phyloP scores from a whole-genome alignment of 2,113 vertebrate species.

The Cyanocitta stelleri region DNA sequence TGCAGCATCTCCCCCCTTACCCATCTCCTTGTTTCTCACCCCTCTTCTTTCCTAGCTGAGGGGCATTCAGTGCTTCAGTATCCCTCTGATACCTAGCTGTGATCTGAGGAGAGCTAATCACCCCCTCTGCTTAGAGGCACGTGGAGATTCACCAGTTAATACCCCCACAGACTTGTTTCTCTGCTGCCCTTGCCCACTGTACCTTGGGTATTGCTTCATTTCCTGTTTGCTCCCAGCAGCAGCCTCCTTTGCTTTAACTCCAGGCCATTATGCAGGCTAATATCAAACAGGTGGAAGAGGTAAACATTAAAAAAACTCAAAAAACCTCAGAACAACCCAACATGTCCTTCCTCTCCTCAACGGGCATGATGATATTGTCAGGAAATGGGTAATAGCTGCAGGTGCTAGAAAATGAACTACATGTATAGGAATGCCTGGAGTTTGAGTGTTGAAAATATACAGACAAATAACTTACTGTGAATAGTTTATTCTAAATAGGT shows the following conservation, averaged over 20 bases:
- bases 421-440: neutral
- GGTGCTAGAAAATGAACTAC: conserved; percentile 7
- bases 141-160: neutral
- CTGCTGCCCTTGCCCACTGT: neutral
- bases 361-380: conserved; percentile 12
- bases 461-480: neutral
- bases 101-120: neutral
- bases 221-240: conserved; percentile 38
- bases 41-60: neutral
- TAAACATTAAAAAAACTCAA: neutral
- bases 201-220: neutral
- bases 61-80: too few species aligned
- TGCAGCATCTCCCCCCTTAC: neutral
- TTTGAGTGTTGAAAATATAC: neutral
- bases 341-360: conserved; percentile 37
- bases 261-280: neutral
- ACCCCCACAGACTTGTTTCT: neutral
- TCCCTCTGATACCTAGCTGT: neutral
- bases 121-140: neutral
- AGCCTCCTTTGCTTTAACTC: neutral
- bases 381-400: conserved; percentile 54
- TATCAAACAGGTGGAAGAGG: conserved; percentile 44
- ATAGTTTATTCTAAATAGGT: neutral
- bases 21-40: neutral
- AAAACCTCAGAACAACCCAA: neutral